Conservation (phyloP, 2,113 vertebrate genomes). For the Salminus brasiliensis region DNA sequence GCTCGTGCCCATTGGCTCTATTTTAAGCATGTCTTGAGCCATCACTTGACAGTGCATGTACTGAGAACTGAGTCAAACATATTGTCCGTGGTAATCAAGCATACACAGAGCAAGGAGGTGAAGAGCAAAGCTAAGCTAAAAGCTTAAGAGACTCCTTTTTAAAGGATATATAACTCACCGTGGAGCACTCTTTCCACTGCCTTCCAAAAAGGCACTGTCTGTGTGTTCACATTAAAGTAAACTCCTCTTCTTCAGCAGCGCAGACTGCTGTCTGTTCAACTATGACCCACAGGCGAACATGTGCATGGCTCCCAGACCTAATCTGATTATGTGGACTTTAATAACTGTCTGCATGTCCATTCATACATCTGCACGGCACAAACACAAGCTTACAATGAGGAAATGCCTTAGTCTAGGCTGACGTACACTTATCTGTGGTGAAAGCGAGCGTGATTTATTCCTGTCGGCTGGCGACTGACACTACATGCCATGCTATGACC, state of each 20-base stretch:
- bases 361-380: slow-evolving; percentile 60
- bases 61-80: not conserved
- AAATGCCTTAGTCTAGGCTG: slow-evolving; percentile 1
- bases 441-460: slow-evolving; percentile 19
- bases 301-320: slow-evolving; percentile 58
- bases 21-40: not conserved
- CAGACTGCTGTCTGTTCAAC: slow-evolving; percentile 1
- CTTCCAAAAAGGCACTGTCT: slow-evolving; percentile 30
- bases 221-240: slow-evolving; percentile 5
- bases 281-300: slow-evolving; percentile 3
- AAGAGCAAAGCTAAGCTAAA: not conserved
- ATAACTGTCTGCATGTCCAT: slow-evolving; percentile 64
- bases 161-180: slow-evolving; percentile 7
- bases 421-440: not conserved
- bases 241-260: slow-evolving; percentile 5
- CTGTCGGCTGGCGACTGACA: slow-evolving; percentile 29
- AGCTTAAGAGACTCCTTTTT: slow-evolving; percentile 25
- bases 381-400: not conserved
- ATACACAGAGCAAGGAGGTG: not conserved
- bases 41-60: not conserved
- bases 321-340: slow-evolving; percentile 72
- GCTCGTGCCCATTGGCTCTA: not conserved
- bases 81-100: not conserved
- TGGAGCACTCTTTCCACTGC: slow-evolving; percentile 1
- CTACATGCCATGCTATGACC: slow-evolving; percentile 54